Conservation (phyloP, 53 echinoderm and acorn worm genomes). For the Echinarachnius parma region DNA sequence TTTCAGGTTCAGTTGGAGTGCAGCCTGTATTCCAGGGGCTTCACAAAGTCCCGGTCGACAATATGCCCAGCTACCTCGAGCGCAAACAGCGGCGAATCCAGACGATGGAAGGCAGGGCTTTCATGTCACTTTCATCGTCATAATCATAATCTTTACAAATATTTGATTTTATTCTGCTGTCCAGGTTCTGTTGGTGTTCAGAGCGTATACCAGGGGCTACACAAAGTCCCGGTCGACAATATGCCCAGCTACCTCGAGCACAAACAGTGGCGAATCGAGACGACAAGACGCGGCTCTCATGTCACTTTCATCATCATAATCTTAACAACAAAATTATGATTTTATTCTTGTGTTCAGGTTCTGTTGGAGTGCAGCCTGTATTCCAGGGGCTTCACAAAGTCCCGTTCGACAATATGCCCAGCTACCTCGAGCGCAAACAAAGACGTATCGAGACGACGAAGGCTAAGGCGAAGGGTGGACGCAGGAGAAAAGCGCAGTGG, state of each 20-base stretch:
- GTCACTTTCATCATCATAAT: too few relatives aligned
- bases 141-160: too few relatives aligned
- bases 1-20: constrained; percentile 58
- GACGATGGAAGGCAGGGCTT: too few relatives aligned
- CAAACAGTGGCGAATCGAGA: constrained; percentile 64
- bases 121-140: too few relatives aligned
- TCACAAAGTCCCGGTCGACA: constrained; percentile 63
- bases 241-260: constrained; percentile 56
- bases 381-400: too few relatives aligned
- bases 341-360: too few relatives aligned
- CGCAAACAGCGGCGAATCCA: constrained; percentile 66
- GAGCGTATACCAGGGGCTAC: constrained; percentile 54
- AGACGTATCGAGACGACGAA: constrained; percentile 52
- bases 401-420: background rate
- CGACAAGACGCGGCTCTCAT: too few relatives aligned
- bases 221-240: constrained; percentile 82
- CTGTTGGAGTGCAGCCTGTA: too few relatives aligned
- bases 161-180: too few relatives aligned
- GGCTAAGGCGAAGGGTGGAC: constrained; percentile 45
- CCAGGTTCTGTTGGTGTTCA: constrained; percentile 58
- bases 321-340: too few relatives aligned
- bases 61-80: background rate
- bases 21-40: constrained; percentile 53
- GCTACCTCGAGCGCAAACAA: too few relatives aligned
- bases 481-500: constrained; percentile 20